phyloP scores from a whole-genome alignment of 1,140 invertebrate species.

The Drosophila grimshawi region DNA sequence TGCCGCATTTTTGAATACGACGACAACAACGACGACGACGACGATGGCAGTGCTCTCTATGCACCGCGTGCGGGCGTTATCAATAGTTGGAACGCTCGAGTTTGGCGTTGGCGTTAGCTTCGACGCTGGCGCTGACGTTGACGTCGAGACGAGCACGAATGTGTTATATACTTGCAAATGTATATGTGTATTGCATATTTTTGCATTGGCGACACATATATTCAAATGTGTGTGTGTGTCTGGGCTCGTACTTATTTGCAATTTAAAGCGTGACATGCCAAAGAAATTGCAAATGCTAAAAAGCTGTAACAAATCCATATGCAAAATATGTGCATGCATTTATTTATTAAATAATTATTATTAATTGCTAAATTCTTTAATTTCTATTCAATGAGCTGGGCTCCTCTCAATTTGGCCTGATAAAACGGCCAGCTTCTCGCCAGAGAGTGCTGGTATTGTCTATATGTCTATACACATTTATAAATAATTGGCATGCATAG shows the following conservation, averaged over 20 bases:
- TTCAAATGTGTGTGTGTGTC: slow-evolving; percentile 30
- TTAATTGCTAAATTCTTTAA: slow-evolving; percentile 47
- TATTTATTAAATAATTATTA: slow-evolving; percentile 29
- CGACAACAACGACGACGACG: slow-evolving; percentile 25
- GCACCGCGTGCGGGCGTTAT: slow-evolving; percentile 42
- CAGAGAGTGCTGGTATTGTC: neutral
- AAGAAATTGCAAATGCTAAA: slow-evolving; percentile 50
- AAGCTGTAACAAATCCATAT: slow-evolving; percentile 22
- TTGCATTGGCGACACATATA: slow-evolving; percentile 34
- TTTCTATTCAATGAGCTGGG: no score
- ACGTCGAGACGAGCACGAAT: slow-evolving; percentile 37
- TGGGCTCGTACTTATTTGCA: slow-evolving; percentile 10
- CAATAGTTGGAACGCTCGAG: slow-evolving; percentile 22
- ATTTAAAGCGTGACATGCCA: slow-evolving; percentile 69
- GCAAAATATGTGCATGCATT: slow-evolving; percentile 17
- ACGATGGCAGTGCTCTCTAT: slow-evolving; percentile 15
- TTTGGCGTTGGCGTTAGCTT: neutral
- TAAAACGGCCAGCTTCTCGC: slow-evolving; percentile 11
- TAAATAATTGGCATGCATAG: no score
- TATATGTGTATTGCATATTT: slow-evolving; percentile 23
- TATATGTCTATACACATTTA: neutral
- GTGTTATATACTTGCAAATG: slow-evolving; percentile 27
- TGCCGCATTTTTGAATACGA: slow-evolving; percentile 75
- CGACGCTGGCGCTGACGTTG: slow-evolving; percentile 8
- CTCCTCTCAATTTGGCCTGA: slow-evolving; percentile 16